Evolutionary conservation across 2,797 vertebrate genomes (phyloP), one percentile per base, ranked within the genome.

Genomic region (Passerculus sandwichensis): DNA sequence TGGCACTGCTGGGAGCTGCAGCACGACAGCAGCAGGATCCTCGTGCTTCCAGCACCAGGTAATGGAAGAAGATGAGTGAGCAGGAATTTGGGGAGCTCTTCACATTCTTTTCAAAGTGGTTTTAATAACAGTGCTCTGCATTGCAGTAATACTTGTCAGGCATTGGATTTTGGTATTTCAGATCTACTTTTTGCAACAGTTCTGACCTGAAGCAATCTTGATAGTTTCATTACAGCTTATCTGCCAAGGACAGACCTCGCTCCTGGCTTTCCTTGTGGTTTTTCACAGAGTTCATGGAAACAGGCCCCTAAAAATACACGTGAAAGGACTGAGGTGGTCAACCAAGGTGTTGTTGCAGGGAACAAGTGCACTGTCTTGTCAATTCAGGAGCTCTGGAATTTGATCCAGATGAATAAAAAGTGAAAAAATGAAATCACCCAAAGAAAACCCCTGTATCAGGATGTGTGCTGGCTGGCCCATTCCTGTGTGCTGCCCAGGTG

Each of bases 141-240:
- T 66, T 75, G 42, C 45, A 57, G 32, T 65, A n/a, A 50, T 51
- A 48, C 27, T 85, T 67, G 20, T 40, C 61, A 59, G 61, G 27
- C 56, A 44, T 15, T 50, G 42, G 30, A 9, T 23, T 85, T 29
- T 77, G 53, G 0, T 53, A 10, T 70, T 92, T 69, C 51, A 34
- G 57, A 71, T 34, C 47, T 89, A 56, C 44, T 80, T 88, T 95
- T 94, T 95, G 89, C 53, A 91, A 34, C 80, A 69, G 70, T 90
- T 89, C 51, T 91, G 69, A 89, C 60, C 81, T 80, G 62, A 83
- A 87, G 79, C 30, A 57, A 21, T 45, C 34, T 54, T 54, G 72
- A 29, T 56, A 70, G 38, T 86, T 93, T 91, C 12, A 12, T 70
- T 80, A n/a, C 47, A 51, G 30, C 38, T 61, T 30, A 11, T 23